These are phyloP conservation scores for Lutraria lutraria DNA, from an alignment of 2,888 invertebrate species.

Conservation along the genomic window DNA sequence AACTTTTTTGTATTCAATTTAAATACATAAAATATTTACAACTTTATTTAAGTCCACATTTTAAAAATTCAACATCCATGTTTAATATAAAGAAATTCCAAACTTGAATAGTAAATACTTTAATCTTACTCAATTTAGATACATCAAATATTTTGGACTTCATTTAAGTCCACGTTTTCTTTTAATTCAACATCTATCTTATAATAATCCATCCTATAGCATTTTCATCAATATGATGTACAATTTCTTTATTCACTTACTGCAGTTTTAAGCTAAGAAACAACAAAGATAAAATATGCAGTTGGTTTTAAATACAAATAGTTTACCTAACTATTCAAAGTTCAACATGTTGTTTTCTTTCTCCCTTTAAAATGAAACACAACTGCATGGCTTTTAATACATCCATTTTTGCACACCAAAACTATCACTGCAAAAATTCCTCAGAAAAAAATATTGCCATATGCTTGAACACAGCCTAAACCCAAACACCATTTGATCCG, in stretches of 20 bases:
- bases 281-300: neutral
- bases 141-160: neutral
- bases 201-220: too few species aligned
- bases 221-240: too few species aligned
- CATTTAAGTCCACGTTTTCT: slow-evolving; percentile 6
- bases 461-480: neutral
- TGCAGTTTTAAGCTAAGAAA: too few species aligned
- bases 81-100: neutral
- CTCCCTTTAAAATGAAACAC: neutral
- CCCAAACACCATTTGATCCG: neutral
- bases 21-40: neutral
- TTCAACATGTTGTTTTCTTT: neutral
- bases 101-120: neutral
- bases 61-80: neutral
- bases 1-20: too few species aligned
- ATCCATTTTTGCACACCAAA: neutral
- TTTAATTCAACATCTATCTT: neutral
- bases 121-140: neutral
- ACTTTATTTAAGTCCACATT: neutral
- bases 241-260: neutral
- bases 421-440: neutral
- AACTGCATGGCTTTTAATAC: neutral
- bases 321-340: neutral
- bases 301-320: too few species aligned
- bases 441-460: neutral